Evolutionary conservation across 2,113 vertebrate genomes (phyloP).

Genomic region (Fregata magnificens): DNA sequence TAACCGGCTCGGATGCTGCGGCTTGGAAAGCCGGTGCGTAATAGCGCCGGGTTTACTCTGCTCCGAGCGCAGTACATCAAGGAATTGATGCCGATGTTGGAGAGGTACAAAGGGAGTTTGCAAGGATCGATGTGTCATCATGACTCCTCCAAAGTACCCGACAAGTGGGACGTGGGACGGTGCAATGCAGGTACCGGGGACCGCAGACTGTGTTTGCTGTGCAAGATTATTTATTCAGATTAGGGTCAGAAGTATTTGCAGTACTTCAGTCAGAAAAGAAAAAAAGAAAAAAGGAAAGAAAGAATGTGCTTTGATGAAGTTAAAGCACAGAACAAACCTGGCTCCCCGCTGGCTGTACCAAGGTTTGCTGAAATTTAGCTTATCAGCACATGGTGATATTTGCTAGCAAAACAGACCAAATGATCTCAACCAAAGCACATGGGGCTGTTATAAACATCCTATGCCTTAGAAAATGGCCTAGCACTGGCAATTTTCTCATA

Average conservation of each 20-base stretch:
- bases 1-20: background rate
- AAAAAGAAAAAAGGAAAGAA: background rate
- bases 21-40: background rate
- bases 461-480: background rate
- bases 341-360: background rate
- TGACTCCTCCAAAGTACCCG: background rate
- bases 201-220: background rate
- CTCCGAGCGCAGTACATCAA: background rate
- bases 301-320: conserved; percentile 6
- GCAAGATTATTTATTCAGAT: background rate
- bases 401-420: conserved; percentile 34
- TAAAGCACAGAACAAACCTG: background rate
- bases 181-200: background rate
- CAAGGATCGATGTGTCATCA: background rate
- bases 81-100: background rate
- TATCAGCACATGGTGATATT: conserved; percentile 21
- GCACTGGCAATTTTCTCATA: background rate
- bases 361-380: conserved; percentile 42
- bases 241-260: conserved; percentile 32
- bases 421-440: conserved; percentile 35
- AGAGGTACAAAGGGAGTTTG: background rate
- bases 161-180: background rate
- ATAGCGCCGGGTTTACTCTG: background rate
- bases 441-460: background rate
- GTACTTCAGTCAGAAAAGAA: background rate